A percentile compares a stretch with the other conserved stretches of the same genome.
phyloP scores from a whole-genome alignment of 2,113 vertebrate species.

The Amphiprion percula region DNA sequence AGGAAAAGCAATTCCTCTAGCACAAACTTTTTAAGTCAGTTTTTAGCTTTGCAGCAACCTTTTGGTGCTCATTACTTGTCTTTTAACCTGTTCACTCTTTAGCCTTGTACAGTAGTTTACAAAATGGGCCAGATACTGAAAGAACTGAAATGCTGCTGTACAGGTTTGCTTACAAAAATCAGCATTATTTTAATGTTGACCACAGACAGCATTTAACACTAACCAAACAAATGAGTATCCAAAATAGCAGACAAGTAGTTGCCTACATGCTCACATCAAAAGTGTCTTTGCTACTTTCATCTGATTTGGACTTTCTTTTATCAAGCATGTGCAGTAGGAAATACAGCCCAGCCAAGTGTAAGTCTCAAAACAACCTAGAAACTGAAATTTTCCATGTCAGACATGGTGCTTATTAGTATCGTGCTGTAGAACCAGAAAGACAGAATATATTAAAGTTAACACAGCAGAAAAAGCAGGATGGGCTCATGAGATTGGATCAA shows the following conservation, averaged over 20 bases:
- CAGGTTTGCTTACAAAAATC: not conserved
- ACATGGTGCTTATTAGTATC: conserved; percentile 29
- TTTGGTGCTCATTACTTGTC: not conserved
- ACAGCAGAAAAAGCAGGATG: conserved; percentile 8
- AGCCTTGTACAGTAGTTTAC: not conserved
- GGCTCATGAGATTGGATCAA: conserved; percentile 21
- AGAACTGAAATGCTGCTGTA: not conserved
- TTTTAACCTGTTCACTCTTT: conserved; percentile 2
- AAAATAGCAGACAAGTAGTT: not conserved
- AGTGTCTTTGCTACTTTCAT: not conserved
- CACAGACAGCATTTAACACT: not conserved
- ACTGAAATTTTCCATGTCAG: too few relatives aligned
- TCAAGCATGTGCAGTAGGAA: conserved; percentile 26
- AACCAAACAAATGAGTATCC: conserved; percentile 11
- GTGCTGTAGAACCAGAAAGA: conserved; percentile 17
- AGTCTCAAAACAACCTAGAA: not conserved
- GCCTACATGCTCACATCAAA: too few relatives aligned
- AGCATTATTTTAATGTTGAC: not conserved
- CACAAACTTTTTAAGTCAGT: conserved; percentile 23
- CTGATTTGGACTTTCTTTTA: conserved; percentile 9
- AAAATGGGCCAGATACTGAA: not conserved
- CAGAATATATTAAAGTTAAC: conserved; percentile 45
- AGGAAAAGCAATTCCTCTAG: conserved; percentile 27
- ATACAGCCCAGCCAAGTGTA: not conserved
- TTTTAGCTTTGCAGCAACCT: conserved; percentile 8